Conservation (phyloP, 2,797 vertebrate species). For the Chiroxiphia lanceolata region DNA sequence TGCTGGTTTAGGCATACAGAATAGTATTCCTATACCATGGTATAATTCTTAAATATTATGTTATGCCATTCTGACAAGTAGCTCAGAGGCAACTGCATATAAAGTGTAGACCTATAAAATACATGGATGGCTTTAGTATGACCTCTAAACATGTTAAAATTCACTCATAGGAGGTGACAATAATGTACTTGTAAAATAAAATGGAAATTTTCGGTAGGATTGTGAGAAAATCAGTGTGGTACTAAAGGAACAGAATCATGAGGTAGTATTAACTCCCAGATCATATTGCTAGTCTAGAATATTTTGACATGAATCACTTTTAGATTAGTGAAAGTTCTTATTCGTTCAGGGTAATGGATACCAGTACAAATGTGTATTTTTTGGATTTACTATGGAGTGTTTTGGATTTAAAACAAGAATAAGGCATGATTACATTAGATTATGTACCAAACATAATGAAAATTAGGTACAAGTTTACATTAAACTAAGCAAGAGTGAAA, state of each 20-base stretch:
- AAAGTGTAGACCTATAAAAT: background rate
- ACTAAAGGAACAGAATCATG: background rate
- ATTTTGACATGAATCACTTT: background rate
- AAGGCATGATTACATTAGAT: background rate
- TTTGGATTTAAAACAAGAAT: background rate
- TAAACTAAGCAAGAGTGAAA: background rate
- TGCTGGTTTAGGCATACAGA: background rate
- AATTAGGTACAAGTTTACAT: background rate
- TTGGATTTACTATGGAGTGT: accelerated
- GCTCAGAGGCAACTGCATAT: background rate
- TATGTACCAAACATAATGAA: background rate
- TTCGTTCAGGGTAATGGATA: background rate
- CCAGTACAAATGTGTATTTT: background rate
- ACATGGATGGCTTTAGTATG: background rate
- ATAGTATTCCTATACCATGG: background rate
- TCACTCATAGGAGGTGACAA: background rate
- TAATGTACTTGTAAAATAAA: background rate
- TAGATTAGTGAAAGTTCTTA: background rate
- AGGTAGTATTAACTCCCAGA: background rate
- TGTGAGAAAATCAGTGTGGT: background rate
- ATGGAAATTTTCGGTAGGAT: background rate
- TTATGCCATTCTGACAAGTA: background rate
- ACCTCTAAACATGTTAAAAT: background rate
- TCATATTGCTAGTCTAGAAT: background rate
- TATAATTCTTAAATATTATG: background rate